Conservation (phyloP, 2,113 vertebrate species). For the Ia io region DNA sequence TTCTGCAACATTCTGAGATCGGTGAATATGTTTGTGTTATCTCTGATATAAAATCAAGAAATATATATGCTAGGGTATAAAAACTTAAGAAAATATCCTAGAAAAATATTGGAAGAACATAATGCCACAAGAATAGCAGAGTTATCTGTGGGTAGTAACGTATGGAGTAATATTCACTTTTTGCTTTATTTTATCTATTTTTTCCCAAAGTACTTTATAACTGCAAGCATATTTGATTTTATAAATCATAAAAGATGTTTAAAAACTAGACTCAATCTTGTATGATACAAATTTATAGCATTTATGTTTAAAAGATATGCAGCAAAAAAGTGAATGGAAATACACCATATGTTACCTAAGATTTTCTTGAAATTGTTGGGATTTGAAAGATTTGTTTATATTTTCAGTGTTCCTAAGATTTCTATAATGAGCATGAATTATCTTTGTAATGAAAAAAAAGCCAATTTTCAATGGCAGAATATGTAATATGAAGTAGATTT, state of each 20-base stretch:
- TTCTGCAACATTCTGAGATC: background rate
- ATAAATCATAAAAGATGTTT: conserved; percentile 42
- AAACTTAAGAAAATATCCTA: conserved; percentile 15
- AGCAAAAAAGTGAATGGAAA: conserved; percentile 14
- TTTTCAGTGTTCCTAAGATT: conserved; percentile 26
- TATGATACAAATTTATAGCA: background rate
- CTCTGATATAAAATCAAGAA: background rate
- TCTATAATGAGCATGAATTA: background rate
- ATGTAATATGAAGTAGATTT: background rate
- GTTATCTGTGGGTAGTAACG: background rate
- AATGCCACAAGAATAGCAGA: background rate
- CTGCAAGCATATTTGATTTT: conserved; percentile 39
- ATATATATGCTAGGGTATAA: background rate
- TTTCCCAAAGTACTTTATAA: conserved; percentile 56
- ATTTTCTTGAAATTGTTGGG: background rate
- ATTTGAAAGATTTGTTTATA: conserved; percentile 28
- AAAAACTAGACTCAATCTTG: conserved; percentile 26
- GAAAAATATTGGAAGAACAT: conserved; percentile 26
- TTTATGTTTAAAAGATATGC: background rate
- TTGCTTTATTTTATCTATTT: conserved; percentile 40
- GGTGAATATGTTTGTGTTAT: background rate
- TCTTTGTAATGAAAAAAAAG: background rate
- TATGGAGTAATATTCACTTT: background rate
- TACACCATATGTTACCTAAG: conserved; percentile 11
- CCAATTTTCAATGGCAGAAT: background rate